Percentiles rank a stretch among this genome's conserved stretches.
Evolutionary conservation across 2,797 vertebrate species (phyloP).

Genomic region (Aldrovandia affinis): DNA sequence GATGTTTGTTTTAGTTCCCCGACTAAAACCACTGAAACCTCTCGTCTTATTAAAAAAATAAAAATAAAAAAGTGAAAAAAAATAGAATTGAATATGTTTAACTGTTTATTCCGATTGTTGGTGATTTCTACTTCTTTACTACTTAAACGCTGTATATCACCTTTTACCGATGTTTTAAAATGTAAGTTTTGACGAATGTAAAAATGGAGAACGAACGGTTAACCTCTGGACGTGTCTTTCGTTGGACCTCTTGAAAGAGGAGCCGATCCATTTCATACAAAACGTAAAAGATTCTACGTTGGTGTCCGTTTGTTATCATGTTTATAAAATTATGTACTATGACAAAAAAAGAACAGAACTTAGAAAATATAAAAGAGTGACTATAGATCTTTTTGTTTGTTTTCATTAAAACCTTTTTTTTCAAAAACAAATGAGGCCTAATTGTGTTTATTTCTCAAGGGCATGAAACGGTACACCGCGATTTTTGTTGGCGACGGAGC

Average conservation of each 20-base stretch:
- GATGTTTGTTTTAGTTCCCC: constrained; percentile 60
- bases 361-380: constrained; percentile 71
- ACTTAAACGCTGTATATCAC: constrained; percentile 79
- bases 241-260: constrained; percentile 68
- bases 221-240: constrained; percentile 77
- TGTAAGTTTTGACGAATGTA: constrained; percentile 70
- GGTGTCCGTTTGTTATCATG: constrained; percentile 79
- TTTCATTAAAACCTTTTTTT: constrained; percentile 78
- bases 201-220: constrained; percentile 69
- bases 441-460: constrained; percentile 40
- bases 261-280: constrained; percentile 77
- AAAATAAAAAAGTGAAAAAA: constrained; percentile 54
- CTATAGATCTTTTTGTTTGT: constrained; percentile 64
- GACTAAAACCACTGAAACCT: constrained; percentile 68
- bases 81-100: constrained; percentile 56
- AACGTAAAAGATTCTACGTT: constrained; percentile 77
- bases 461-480: constrained; percentile 22
- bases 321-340: constrained; percentile 85
- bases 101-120: constrained; percentile 77
- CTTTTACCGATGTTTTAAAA: constrained; percentile 55
- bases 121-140: constrained; percentile 74
- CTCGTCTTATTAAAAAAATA: constrained; percentile 39
- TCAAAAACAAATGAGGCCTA: constrained; percentile 49
- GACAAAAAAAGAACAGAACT: constrained; percentile 75
- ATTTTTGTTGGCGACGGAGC: not conserved